Conservation (phyloP, 2,888 invertebrate genomes). For the Carterocephalus palaemon region DNA sequence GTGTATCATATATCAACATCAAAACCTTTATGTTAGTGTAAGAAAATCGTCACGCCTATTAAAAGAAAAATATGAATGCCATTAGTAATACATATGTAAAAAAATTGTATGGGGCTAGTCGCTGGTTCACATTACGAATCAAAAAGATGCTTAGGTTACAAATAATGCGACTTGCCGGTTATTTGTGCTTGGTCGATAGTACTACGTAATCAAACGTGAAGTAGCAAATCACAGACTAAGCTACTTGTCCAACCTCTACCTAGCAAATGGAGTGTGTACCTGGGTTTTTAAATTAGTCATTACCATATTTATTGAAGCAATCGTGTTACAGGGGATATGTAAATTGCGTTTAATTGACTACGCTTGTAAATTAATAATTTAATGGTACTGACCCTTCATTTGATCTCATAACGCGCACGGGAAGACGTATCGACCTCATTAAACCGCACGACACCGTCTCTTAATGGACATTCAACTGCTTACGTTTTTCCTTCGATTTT, state of each 20-base stretch:
- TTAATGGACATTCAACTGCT: constrained; percentile 63
- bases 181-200: too few species aligned
- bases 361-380: constrained; percentile 71
- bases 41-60: constrained; percentile 23
- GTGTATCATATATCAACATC: constrained; percentile 13
- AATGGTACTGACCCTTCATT: constrained; percentile 64
- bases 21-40: constrained; percentile 14
- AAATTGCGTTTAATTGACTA: constrained; percentile 66
- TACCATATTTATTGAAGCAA: constrained; percentile 23
- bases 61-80: constrained; percentile 19
- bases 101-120: constrained; percentile 9
- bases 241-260: not conserved
- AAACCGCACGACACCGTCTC: constrained; percentile 56
- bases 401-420: constrained; percentile 66
- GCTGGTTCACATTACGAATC: constrained; percentile 11
- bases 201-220: too few species aligned
- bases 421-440: constrained; percentile 69
- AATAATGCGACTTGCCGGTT: not conserved
- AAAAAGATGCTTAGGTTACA: constrained; percentile 1
- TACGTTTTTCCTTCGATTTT: constrained; percentile 49
- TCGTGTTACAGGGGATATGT: constrained; percentile 31
- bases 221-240: too few species aligned
- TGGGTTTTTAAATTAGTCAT: constrained; percentile 3
- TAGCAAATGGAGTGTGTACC: not conserved
- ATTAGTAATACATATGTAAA: constrained; percentile 19